Evolutionary conservation across 2,113 vertebrate genomes (phyloP).

Genomic region (Sinocyclocheilus grahami): DNA sequence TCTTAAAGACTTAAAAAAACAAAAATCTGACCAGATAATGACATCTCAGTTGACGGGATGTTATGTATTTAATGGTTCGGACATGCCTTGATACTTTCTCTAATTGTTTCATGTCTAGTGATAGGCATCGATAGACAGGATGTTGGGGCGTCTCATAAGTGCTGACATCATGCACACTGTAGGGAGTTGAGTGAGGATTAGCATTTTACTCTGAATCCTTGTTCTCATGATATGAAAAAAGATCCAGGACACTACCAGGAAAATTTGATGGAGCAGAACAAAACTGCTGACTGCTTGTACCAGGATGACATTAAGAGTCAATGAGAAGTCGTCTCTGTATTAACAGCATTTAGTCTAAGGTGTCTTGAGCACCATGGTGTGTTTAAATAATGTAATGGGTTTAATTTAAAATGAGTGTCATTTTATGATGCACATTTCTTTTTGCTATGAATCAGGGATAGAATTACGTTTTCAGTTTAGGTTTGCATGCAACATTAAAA

Average conservation of each 20-base stretch:
- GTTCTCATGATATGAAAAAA: conserved; percentile 4
- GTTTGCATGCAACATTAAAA: neutral
- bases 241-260: neutral
- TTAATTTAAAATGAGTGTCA: neutral
- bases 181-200: neutral
- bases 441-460: neutral
- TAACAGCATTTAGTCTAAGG: neutral
- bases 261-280: conserved; percentile 7
- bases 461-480: neutral
- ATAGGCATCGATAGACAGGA: conserved; percentile 8
- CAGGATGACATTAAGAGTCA: neutral
- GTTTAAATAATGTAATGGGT: neutral
- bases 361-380: neutral
- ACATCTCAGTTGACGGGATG: neutral
- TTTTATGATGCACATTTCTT: neutral
- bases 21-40: neutral
- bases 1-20: neutral
- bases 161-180: neutral
- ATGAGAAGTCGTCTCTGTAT: neutral
- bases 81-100: neutral
- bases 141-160: neutral
- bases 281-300: neutral
- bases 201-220: conserved; percentile 17
- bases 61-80: neutral
- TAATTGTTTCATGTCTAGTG: neutral